Conservation (phyloP, 2,113 vertebrate genomes). For the Psittacus erithacus region DNA sequence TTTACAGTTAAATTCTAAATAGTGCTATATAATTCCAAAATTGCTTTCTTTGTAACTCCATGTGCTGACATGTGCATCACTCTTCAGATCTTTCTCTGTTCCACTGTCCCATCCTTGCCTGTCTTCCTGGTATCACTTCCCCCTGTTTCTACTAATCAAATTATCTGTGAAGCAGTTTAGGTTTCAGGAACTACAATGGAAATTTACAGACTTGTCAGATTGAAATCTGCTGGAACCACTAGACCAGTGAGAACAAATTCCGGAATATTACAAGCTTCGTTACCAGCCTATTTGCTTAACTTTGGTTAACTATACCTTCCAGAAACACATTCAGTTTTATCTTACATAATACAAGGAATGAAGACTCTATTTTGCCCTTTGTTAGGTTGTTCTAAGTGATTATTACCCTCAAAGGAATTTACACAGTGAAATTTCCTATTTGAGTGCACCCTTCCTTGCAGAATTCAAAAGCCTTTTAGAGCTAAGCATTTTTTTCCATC, state of each 20-base stretch:
- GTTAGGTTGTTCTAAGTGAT: not conserved
- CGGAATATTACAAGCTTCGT: not conserved
- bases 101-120: not conserved
- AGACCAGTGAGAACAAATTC: not conserved
- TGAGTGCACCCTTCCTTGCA: not conserved
- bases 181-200: not conserved
- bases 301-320: not conserved
- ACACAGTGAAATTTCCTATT: not conserved
- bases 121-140: not conserved
- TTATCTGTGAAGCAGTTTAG: not conserved
- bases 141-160: not conserved
- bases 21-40: not conserved
- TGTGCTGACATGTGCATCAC: not conserved
- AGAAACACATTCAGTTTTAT: not conserved
- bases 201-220: not conserved
- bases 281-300: not conserved
- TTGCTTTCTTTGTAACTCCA: not conserved
- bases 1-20: not conserved
- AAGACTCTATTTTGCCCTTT: not conserved
- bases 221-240: not conserved
- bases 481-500: not conserved
- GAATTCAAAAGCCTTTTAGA: not conserved
- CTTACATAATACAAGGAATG: not conserved
- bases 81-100: not conserved
- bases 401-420: not conserved